phyloP scores from a whole-genome alignment of 30 jellyfish, hydroid and myxozoan genomes.

The Aurelia aurita region DNA sequence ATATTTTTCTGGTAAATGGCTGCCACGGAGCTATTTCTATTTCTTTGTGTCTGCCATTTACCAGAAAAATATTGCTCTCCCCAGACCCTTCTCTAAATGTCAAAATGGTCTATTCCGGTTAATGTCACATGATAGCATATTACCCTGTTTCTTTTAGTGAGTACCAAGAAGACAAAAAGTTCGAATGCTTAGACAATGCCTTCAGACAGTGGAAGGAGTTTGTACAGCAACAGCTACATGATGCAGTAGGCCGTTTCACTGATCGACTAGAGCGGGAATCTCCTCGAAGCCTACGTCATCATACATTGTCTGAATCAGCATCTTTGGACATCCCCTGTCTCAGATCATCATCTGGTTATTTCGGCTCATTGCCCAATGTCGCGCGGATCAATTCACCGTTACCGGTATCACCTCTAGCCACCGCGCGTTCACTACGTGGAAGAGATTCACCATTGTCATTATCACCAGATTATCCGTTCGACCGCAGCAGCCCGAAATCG shows the following conservation, averaged over 20 bases:
- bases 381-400: constrained; percentile 45
- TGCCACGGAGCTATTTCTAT: no score
- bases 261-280: constrained; percentile 67
- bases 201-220: constrained; percentile 53
- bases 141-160: constrained; percentile 13
- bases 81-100: no score
- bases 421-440: constrained; percentile 31
- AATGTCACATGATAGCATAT: background rate
- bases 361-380: constrained; percentile 59
- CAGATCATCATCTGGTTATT: constrained; percentile 66
- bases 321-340: constrained; percentile 31
- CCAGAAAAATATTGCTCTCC: no score
- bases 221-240: constrained; percentile 50
- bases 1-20: no score
- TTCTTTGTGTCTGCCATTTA: no score
- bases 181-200: constrained; percentile 50
- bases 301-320: constrained; percentile 64
- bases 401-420: constrained; percentile 60
- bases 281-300: constrained; percentile 57
- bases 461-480: constrained; percentile 55
- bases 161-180: constrained; percentile 43
- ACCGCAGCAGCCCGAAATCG: constrained; percentile 30
- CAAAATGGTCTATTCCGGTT: no score
- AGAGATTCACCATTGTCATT: constrained; percentile 44
- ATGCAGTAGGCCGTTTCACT: constrained; percentile 65